phyloP scores from a whole-genome alignment of 1,140 invertebrate species.

The Hylaeus anthracinus region DNA sequence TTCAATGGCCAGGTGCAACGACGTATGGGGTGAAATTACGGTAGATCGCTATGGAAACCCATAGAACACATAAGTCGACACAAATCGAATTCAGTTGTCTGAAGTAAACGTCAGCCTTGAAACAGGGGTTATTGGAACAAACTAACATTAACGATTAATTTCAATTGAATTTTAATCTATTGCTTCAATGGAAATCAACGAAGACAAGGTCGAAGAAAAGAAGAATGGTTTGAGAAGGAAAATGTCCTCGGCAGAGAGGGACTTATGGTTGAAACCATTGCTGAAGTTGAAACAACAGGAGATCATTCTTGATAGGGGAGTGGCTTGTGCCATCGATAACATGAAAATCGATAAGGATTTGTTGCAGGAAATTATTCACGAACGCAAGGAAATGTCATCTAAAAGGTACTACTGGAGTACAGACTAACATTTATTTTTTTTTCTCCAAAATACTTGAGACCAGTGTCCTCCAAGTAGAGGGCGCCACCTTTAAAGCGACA shows the following conservation, averaged over 20 bases:
- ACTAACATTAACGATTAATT: neutral
- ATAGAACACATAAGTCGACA: neutral
- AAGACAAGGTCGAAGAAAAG: neutral
- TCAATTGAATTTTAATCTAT: slow-evolving; percentile 22
- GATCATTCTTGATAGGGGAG: slow-evolving; percentile 70
- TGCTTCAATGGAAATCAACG: neutral
- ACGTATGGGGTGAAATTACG: slow-evolving; percentile 13
- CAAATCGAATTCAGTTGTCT: neutral
- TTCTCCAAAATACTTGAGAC: neutral
- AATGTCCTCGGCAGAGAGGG: slow-evolving; percentile 25
- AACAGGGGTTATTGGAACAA: neutral
- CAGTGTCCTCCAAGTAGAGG: too few relatives aligned
- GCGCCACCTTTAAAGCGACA: too few relatives aligned
- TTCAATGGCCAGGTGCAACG: slow-evolving; percentile 35
- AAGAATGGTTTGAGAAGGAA: slow-evolving; percentile 7
- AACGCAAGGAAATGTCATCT: slow-evolving; percentile 52
- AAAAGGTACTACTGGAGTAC: slow-evolving; percentile 66
- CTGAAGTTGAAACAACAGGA: slow-evolving; percentile 75
- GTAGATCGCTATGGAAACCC: slow-evolving; percentile 59
- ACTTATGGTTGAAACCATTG: slow-evolving; percentile 65
- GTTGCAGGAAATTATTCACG: slow-evolving; percentile 59
- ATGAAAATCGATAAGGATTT: slow-evolving; percentile 71
- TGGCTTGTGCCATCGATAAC: slow-evolving; percentile 65
- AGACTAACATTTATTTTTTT: neutral
- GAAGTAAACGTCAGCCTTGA: slow-evolving; percentile 1